phyloP scores from a whole-genome alignment of 1,140 invertebrate species.

The Atopsyche davidsoni region DNA sequence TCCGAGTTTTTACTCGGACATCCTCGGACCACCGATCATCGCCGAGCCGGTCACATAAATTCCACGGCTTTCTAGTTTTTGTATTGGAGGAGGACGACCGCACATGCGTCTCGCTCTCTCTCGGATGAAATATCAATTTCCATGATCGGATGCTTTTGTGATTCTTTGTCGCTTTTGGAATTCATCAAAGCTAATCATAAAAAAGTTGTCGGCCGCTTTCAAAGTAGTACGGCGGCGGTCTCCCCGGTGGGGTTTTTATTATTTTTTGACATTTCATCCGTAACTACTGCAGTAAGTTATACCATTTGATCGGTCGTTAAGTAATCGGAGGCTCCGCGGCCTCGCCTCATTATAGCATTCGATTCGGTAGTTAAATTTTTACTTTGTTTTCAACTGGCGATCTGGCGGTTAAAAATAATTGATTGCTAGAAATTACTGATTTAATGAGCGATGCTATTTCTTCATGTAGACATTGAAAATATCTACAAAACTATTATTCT shows the following conservation, averaged over 20 bases:
- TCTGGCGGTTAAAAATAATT: too few species aligned
- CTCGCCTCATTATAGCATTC: too few species aligned
- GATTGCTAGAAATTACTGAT: too few species aligned
- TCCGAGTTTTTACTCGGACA: slow-evolving; percentile 23
- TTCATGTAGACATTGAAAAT: too few species aligned
- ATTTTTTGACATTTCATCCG: slow-evolving; percentile 27
- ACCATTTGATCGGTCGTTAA: slow-evolving; percentile 11
- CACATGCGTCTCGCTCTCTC: not conserved
- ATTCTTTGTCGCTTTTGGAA: slow-evolving; percentile 26
- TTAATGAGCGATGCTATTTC: too few species aligned
- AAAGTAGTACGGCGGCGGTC: slow-evolving; percentile 15
- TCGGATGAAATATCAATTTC: slow-evolving; percentile 29
- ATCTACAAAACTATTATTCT: too few species aligned
- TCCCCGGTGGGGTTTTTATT: slow-evolving; percentile 20
- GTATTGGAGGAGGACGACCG: slow-evolving; percentile 13
- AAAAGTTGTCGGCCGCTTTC: slow-evolving; percentile 26
- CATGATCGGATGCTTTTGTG: slow-evolving; percentile 15
- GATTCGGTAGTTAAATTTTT: too few species aligned
- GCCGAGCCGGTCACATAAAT: slow-evolving; percentile 24
- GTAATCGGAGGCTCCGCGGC: too few species aligned
- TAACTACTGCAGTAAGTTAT: slow-evolving; percentile 24
- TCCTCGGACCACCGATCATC: slow-evolving; percentile 28
- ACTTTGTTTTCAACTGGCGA: too few species aligned
- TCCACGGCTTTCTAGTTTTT: slow-evolving; percentile 26
- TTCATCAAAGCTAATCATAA: slow-evolving; percentile 29